Base-by-base conservation (phyloP, 2,888 invertebrate species). In the Electrophaes corylata region DNA sequence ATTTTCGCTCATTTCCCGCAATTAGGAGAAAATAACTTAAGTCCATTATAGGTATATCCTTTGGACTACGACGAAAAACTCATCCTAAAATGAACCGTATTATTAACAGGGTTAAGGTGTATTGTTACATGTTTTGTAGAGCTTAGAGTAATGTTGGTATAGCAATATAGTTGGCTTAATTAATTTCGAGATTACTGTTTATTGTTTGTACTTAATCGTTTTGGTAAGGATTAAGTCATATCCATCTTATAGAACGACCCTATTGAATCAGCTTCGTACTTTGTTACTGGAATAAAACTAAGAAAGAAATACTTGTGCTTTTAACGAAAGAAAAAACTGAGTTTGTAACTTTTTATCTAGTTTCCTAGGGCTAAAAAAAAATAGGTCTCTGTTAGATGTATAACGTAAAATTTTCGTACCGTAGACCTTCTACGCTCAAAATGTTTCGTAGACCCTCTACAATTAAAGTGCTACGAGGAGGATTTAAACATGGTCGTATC, bases 1-100 rank as follows among this genome's bases (percentile, higher is more conserved):
- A 81, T 73, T 81, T 85, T 83, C 81, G 79, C 79, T 81, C 79
- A 82, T 84, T 86, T 83, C 79, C 79, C 70, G 74, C 83, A 84
- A 83, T 86, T 86, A 83, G 79, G 75, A 66, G 72, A 65, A 72
- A 68, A 71, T 69, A 62, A 71, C 67, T 65, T 59, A 61, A 66
- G 64, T 64, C 64, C 66, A 62, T 59, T 64, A 62, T 64, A 59
- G 57, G 56, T 59, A 66, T 61, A 64, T 52, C 55, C 53, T 37
- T 44, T 62, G 37, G 56, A 59, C 59, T 64, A 62, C 45, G 48
- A 53, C 37, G 55, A 55, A 37, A n/a, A 11, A 1, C 10, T 10
- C 48, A 26, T n/a, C 43, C 31, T 10, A 57, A 61, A 57, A 45
- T 29, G 20, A 50, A 57, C 62, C 31, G 6, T 61, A 55, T 35